phyloP scores from a whole-genome alignment of 2,797 vertebrate genomes.

The Chloroceryle amazona region DNA sequence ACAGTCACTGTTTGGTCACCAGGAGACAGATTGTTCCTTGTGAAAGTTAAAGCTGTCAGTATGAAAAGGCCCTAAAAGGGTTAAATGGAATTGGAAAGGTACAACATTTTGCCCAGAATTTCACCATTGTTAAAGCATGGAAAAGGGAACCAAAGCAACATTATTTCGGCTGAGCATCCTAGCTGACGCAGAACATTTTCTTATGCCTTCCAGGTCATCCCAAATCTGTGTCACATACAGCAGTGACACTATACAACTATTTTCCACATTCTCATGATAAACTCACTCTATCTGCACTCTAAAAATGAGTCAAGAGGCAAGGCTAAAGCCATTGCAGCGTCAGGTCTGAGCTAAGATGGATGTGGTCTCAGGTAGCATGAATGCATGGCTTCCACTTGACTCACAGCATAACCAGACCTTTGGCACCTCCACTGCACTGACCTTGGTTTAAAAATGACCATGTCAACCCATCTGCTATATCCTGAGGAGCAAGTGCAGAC shows the following conservation, averaged over 20 bases:
- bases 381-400: neutral
- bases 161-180: conserved; percentile 5
- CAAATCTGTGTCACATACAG: neutral
- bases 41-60: neutral
- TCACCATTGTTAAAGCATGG: neutral
- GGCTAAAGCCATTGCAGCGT: neutral
- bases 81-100: neutral
- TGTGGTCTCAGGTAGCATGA: neutral
- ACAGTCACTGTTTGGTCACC: neutral
- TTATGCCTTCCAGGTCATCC: neutral
- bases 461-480: no score
- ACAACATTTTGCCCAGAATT: neutral
- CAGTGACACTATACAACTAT: neutral
- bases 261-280: neutral
- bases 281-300: neutral
- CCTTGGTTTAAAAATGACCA: neutral
- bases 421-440: neutral
- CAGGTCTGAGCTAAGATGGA: neutral
- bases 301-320: neutral
- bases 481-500: neutral
- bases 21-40: neutral
- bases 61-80: neutral
- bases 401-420: neutral
- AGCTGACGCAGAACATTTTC: neutral
- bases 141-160: neutral